Evolutionary conservation across 2,888 invertebrate species (phyloP), one percentile per base, ranked within the genome.

Genomic region (Oscheius sp.): DNA sequence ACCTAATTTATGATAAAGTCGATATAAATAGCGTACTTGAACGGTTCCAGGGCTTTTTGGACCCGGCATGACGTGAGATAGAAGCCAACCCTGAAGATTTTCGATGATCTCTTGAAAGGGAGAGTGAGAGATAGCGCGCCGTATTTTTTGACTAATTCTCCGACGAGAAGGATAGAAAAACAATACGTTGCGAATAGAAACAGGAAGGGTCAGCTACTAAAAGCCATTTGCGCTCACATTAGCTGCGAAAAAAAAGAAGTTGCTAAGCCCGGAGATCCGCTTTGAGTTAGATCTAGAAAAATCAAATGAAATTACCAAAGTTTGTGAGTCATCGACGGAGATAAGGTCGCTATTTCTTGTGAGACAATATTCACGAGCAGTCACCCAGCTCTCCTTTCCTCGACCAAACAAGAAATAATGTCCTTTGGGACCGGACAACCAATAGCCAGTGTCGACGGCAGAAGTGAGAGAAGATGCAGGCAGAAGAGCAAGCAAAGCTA

Each of bases 351-450:
- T 23, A 25, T 68, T 68, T 15, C 61, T 46, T 10, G 58, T 33
- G 20, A 58, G n/a, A 15, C 68, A 68, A 58, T 61, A 68, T 39
- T 68, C 68, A 17, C 61, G 46, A 29, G 68, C 58, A 48, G 33
- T 31, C 20, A 48, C 23, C 68, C 68, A 68, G 25, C 23, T 61
- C 20, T 58, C 45, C 46, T 61, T 15, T 33, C 48, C 58, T 23
- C 17, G 15, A 1, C 52, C 42, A 33, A 68, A 39, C 3, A 53
- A 50, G 29, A 61, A 68, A 25, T 46, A 50, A 17, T 37, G 23
- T 15, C 29, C 34, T 5, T 68, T 50, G 17, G 68, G 61, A 4
- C 68, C 68, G 5, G 31, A n/a, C 1, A 68, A 23, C 68, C 68
- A 68, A 42, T 58, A 27, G 23, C 39, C 52, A 42, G 17, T 34